phyloP scores from a whole-genome alignment of 1,140 invertebrate species.

The Drosophila tristis region DNA sequence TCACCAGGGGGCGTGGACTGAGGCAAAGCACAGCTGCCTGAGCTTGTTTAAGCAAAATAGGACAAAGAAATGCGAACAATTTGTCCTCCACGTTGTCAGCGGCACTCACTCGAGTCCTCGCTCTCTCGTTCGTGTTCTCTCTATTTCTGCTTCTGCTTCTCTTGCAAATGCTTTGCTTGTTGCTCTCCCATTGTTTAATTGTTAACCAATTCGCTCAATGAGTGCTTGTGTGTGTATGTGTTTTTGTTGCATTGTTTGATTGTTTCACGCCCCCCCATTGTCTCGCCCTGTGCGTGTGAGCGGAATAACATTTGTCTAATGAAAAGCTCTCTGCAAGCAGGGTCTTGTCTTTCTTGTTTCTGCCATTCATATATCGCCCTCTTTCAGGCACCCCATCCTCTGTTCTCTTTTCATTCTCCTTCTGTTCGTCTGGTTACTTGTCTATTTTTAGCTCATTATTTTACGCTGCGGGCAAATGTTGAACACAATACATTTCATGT shows the following conservation, averaged over 20 bases:
- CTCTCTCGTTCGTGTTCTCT: no score
- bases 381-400: not conserved
- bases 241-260: slow-evolving; percentile 66
- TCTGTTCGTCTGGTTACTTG: slow-evolving; percentile 15
- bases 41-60: slow-evolving; percentile 58
- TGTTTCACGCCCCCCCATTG: slow-evolving; percentile 57
- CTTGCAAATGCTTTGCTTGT: slow-evolving; percentile 61
- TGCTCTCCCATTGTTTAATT: slow-evolving; percentile 76
- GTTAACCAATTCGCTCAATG: slow-evolving; percentile 64
- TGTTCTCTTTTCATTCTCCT: slow-evolving; percentile 1
- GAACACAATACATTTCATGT: slow-evolving; percentile 33
- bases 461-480: slow-evolving; percentile 19
- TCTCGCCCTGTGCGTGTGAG: slow-evolving; percentile 35
- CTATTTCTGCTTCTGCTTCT: slow-evolving; percentile 53
- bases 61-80: slow-evolving; percentile 65
- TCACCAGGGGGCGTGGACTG: not conserved
- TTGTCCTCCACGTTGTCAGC: slow-evolving; percentile 67
- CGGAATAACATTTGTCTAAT: slow-evolving; percentile 77
- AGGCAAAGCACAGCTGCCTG: slow-evolving; percentile 44
- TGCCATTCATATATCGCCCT: slow-evolving; percentile 4
- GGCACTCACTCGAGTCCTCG: slow-evolving; percentile 29
- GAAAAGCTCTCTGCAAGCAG: slow-evolving; percentile 37
- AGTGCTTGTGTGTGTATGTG: slow-evolving; percentile 24
- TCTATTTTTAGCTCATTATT: slow-evolving; percentile 73
- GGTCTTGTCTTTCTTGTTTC: slow-evolving; percentile 19